Base-by-base conservation (phyloP, 1,140 invertebrate genomes). In the Maconellicoccus hirsutus region DNA sequence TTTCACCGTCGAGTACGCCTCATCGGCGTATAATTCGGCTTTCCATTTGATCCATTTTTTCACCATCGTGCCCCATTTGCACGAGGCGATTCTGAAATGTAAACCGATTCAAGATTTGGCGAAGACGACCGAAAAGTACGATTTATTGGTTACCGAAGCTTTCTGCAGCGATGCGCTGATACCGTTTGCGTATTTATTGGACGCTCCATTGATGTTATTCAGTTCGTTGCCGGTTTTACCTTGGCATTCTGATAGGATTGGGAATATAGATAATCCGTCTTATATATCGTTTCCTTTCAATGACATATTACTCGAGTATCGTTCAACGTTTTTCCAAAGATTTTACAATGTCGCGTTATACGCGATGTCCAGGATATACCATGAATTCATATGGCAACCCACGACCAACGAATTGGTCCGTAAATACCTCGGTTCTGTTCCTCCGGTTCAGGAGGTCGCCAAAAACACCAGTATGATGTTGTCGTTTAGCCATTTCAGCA, bases 221-320 rank as follows among this genome's bases (percentile, higher is more conserved):
- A 81, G 80, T 72, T 83, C 85, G 1, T 82, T 82, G 59, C 78
- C 81, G 7, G 72, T 84, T 22, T 82, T 86, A 81, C 80, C 85
- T 14, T 88, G 84, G 84, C 80, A 83, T 71, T 82, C 81, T 42
- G 77, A 80, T 16, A 77, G 82, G 52, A 71, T 75, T 22, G 74
- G 73, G 0, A 74, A 70, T 23, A 70, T 73, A 1, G 70, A 73
- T 23, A 74, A 73, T 59, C 74, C 75, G 4, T 69, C 72, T 0
- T 75, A 74, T 59, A 72, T 75, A n/a, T 73, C 74, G 22, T 66
- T 66, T 25, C 7, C 2, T 4, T 66, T 25, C 22, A 66, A 16
- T 16, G 61, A 66, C 16, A 6, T 25, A 4, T 19, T 63, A 33
- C 7, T 29, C 21, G 23, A 42, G 14, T 8, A 63, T 1, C 10